Conservation (phyloP, 2,113 vertebrate genomes). For the Pheucticus melanocephalus region DNA sequence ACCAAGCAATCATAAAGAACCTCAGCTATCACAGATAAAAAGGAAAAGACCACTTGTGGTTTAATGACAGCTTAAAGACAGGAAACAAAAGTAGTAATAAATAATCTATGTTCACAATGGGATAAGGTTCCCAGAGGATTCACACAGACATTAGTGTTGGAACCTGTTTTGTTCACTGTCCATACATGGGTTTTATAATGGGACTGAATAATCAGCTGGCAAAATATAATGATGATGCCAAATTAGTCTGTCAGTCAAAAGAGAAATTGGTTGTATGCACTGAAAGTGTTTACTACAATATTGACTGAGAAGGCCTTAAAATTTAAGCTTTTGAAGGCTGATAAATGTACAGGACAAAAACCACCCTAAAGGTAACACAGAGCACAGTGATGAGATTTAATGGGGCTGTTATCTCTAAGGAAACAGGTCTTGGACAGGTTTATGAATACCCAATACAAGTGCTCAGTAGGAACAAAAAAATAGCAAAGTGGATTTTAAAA, state of each 20-base stretch:
- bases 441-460: background rate
- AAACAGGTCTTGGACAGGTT: background rate
- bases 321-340: background rate
- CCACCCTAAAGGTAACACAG: background rate
- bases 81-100: slow-evolving; percentile 3
- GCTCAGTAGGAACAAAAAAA: background rate
- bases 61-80: background rate
- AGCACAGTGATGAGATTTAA: background rate
- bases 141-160: background rate
- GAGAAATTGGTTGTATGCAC: background rate
- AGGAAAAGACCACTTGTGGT: background rate
- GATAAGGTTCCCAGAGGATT: background rate
- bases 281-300: background rate
- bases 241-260: background rate
- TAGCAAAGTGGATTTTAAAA: background rate
- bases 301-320: background rate
- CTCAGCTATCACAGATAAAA: background rate
- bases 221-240: background rate
- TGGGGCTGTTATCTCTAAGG: background rate
- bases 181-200: background rate
- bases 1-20: background rate
- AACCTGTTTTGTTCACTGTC: background rate
- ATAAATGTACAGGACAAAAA: background rate
- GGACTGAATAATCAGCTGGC: background rate
- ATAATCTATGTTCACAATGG: background rate